These are phyloP conservation scores for Hozukius guyotensis DNA, from an alignment of 2,797 vertebrate species.

Conservation along the genomic window DNA sequence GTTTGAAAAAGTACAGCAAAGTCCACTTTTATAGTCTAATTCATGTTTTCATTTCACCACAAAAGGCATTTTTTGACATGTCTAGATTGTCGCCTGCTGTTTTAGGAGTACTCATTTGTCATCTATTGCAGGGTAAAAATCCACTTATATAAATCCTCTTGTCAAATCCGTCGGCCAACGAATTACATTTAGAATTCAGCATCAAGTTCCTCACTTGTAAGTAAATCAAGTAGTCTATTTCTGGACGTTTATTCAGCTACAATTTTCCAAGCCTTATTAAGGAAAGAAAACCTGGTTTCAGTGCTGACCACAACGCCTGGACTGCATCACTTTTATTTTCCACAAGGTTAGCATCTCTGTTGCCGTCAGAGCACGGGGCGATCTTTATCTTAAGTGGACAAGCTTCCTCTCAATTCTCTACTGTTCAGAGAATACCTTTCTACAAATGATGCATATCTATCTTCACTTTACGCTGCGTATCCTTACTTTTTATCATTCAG, in stretches of 20 bases:
- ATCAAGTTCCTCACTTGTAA: slow-evolving; percentile 40
- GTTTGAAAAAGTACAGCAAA: slow-evolving; percentile 1
- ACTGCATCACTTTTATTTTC: slow-evolving; percentile 78
- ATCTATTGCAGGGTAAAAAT: slow-evolving; percentile 32
- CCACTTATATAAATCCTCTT: not conserved
- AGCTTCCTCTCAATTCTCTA: slow-evolving; percentile 73
- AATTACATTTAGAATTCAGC: slow-evolving; percentile 36
- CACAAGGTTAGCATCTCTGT: slow-evolving; percentile 71
- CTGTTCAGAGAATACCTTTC: slow-evolving; percentile 68
- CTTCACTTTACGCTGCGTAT: slow-evolving; percentile 40
- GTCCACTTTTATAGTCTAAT: slow-evolving; percentile 5
- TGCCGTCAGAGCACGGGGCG: slow-evolving; percentile 65
- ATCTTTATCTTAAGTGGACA: slow-evolving; percentile 78
- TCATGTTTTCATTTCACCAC: slow-evolving; percentile 9
- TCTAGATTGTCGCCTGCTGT: not conserved
- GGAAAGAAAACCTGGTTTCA: slow-evolving; percentile 68
- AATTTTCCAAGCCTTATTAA: slow-evolving; percentile 63
- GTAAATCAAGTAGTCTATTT: slow-evolving; percentile 54
- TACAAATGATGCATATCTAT: slow-evolving; percentile 72
- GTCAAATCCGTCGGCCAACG: slow-evolving; percentile 27
- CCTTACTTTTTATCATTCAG: slow-evolving; percentile 94
- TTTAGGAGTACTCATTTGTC: slow-evolving; percentile 32
- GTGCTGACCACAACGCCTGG: slow-evolving; percentile 71
- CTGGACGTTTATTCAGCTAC: slow-evolving; percentile 31
- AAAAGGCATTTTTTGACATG: slow-evolving; percentile 7